Evolutionary conservation across 2,113 vertebrate species (phyloP).

Genomic region (Pseudolaguvia tuberculata): DNA sequence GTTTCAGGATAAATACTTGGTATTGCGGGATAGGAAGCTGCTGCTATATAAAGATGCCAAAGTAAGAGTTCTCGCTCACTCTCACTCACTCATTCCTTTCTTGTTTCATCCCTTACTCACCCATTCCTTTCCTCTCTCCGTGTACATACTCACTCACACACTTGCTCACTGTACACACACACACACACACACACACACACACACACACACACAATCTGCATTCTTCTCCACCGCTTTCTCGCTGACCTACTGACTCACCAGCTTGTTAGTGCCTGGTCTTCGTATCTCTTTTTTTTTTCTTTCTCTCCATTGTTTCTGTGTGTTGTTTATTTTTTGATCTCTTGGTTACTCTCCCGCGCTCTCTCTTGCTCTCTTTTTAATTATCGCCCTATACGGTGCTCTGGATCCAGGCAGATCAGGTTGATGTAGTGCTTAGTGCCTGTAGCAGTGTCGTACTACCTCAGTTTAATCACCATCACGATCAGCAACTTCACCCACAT

Average conservation of each 20-base stretch:
- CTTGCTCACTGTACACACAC: background rate
- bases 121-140: background rate
- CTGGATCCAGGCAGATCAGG: background rate
- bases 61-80: slow-evolving; percentile 69
- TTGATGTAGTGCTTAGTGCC: slow-evolving; percentile 5
- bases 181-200: background rate
- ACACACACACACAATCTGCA: background rate
- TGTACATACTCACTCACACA: background rate
- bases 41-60: slow-evolving; percentile 88
- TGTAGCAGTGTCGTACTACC: slow-evolving; percentile 20
- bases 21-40: slow-evolving; percentile 76
- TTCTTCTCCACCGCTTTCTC: too few species aligned
- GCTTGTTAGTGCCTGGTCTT: background rate
- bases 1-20: slow-evolving; percentile 88
- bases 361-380: slow-evolving; percentile 28
- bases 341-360: background rate
- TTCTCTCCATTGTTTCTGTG: background rate
- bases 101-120: background rate
- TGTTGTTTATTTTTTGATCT: background rate
- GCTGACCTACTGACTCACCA: background rate
- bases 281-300: background rate
- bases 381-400: slow-evolving; percentile 11
- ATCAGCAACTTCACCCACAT: background rate
- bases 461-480: slow-evolving; percentile 10
- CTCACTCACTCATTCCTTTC: too few species aligned